phyloP scores from a whole-genome alignment of 2,113 vertebrate species.

The Lota lota region DNA sequence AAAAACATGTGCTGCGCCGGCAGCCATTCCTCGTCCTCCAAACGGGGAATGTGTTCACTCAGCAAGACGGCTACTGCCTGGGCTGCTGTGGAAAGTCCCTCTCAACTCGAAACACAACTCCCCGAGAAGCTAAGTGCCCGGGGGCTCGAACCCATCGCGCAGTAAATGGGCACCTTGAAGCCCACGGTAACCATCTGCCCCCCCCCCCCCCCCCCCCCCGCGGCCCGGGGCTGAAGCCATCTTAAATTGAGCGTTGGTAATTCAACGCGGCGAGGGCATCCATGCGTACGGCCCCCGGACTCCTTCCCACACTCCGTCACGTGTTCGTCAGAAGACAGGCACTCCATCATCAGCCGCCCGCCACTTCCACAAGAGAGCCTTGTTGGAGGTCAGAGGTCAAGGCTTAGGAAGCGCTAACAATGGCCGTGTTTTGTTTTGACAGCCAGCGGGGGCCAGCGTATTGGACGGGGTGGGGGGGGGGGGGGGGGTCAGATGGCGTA shows the following conservation, averaged over 20 bases:
- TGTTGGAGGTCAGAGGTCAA: slow-evolving; percentile 45
- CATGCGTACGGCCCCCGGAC: slow-evolving; percentile 48
- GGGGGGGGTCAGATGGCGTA: slow-evolving; percentile 35
- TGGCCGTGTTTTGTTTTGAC: slow-evolving; percentile 57
- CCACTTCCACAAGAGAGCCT: slow-evolving; percentile 37
- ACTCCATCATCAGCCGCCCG: slow-evolving; percentile 1
- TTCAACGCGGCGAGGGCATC: slow-evolving; percentile 52
- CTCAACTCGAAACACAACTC: not conserved
- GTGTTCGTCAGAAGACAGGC: slow-evolving; percentile 49
- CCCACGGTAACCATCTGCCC: slow-evolving; percentile 36
- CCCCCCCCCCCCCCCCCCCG: not conserved
- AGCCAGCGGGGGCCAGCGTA: slow-evolving; percentile 10
- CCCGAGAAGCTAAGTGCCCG: no score
- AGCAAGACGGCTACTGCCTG: not conserved
- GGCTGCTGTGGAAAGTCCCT: slow-evolving; percentile 32
- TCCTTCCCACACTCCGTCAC: slow-evolving; percentile 57
- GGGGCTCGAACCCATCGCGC: no score
- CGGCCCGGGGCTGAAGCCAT: slow-evolving; percentile 42
- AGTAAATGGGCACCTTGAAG: slow-evolving; percentile 31
- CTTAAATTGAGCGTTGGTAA: slow-evolving; percentile 65
- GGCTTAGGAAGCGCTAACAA: slow-evolving; percentile 65
- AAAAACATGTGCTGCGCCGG: slow-evolving; percentile 29
- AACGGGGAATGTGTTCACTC: slow-evolving; percentile 27
- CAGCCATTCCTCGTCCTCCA: no score
- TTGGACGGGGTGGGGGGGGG: no score